These are phyloP conservation scores for Nettapus auritus DNA, from an alignment of 2,113 vertebrate species.

Conservation along the genomic window DNA sequence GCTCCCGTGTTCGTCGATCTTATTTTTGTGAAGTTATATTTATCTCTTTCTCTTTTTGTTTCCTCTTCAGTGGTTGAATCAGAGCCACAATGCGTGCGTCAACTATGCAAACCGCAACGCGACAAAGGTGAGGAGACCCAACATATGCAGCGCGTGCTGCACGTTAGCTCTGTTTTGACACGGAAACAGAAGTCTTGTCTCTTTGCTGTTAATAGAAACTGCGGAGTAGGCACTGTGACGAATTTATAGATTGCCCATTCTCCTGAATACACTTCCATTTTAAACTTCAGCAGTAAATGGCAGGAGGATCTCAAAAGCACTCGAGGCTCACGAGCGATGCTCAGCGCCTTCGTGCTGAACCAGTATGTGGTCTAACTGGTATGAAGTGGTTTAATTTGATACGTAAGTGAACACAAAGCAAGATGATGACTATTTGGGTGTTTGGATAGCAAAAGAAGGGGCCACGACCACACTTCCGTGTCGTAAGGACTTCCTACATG, in stretches of 20 bases:
- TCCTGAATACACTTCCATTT: not conserved
- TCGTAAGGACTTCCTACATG: fast-evolving
- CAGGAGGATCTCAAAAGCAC: fast-evolving
- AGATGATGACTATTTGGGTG: fast-evolving
- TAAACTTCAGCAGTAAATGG: not conserved
- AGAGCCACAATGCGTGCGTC: conserved; percentile 95
- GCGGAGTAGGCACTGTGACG: not conserved
- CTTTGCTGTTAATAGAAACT: not conserved
- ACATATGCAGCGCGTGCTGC: not conserved
- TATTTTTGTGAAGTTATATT: not conserved
- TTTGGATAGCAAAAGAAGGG: not conserved
- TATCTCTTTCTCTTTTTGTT: not conserved
- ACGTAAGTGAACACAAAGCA: not conserved
- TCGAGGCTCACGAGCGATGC: fast-evolving
- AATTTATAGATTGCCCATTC: not conserved
- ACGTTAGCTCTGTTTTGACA: not conserved
- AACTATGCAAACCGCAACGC: conserved; percentile 96
- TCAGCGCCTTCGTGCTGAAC: not conserved
- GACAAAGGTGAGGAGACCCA: conserved; percentile 83
- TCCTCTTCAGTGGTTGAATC: conserved; percentile 89
- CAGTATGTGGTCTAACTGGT: not conserved
- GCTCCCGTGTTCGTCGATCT: fast-evolving
- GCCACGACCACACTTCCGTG: fast-evolving
- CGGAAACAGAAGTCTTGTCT: not conserved
- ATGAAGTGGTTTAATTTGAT: not conserved